Base-by-base conservation (phyloP, 2,888 invertebrate genomes). In the Euzophera pinguis region DNA sequence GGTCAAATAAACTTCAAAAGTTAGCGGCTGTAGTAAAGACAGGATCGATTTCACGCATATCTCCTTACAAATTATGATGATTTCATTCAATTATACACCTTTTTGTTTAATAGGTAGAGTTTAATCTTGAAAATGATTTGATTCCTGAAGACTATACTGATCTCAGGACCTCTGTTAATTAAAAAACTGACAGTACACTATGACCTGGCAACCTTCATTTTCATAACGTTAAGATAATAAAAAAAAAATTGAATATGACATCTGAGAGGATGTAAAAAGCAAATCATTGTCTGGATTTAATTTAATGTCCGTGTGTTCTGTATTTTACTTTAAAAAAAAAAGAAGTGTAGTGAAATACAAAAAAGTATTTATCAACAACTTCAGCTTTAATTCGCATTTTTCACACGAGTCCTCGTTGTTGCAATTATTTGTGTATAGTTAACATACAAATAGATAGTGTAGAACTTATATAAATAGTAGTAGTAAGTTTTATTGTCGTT, bases 1-100 rank as follows among this genome's bases (percentile, higher is more conserved):
- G 43, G 53, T 63, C 59, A 63, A 60, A 70, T 62, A 64, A 64
- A 62, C 55, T 54, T 60, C 60, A 68, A 62, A 63, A 60, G 59
- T 58, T 53, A 59, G 55, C 60, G 53, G 63, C 58, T 57, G 55
- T 61, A 52, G 53, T 51, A 49, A 60, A 65, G 57, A 52, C 50
- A 58, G 59, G 59, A 65, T 65, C 61, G 60, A 69, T 71, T 71
- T 71, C 68, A 68, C 61, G 69, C 61, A 58, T 66, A 61, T 66
- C 61, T 61, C 57, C 54, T 61, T 59, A 56, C 55, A 35, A 43
- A 45, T 49, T 60, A 51, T 52, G 35, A 52, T 54, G 55, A 57
- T 51, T 22, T 48, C 53, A 56, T 56, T 59, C 53, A 38, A 45
- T 8, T 45, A 3, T 32, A 45, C 22, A 45, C 14, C 45, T 32